Evolutionary conservation across 2,888 invertebrate species (phyloP).

Genomic region (Argyresthia albistria): DNA sequence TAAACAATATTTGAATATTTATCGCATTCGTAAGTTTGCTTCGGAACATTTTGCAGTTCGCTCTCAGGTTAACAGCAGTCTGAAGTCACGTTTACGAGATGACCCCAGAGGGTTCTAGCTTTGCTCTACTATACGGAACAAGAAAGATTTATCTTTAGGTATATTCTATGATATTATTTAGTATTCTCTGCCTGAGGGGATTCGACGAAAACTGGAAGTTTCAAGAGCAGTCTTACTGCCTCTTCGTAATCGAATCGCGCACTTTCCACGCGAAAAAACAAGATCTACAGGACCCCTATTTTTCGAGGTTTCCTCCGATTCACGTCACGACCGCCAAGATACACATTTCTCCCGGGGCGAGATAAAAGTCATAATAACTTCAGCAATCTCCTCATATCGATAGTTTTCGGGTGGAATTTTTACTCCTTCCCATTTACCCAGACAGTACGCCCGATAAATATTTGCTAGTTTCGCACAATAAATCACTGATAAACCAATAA

Average conservation of each 20-base stretch:
- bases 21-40: too few species aligned
- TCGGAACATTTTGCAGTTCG: too few species aligned
- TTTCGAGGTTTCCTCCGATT: slow-evolving; percentile 11
- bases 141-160: too few species aligned
- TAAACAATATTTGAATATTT: too few species aligned
- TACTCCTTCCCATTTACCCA: not conserved
- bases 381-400: slow-evolving; percentile 16
- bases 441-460: not conserved
- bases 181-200: not conserved
- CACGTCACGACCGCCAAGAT: slow-evolving; percentile 14
- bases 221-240: not conserved
- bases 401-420: slow-evolving; percentile 17
- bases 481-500: not conserved
- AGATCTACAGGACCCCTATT: not conserved
- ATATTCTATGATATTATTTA: not conserved
- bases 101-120: too few species aligned
- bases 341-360: slow-evolving; percentile 14
- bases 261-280: not conserved
- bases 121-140: too few species aligned
- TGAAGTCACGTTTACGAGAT: too few species aligned
- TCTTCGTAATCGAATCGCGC: not conserved
- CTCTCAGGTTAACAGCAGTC: too few species aligned
- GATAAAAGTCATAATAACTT: slow-evolving; percentile 29
- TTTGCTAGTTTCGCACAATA: not conserved
- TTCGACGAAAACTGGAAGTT: not conserved